Base-by-base conservation (phyloP, 1,140 invertebrate genomes). In the Eubasilissa regina region DNA sequence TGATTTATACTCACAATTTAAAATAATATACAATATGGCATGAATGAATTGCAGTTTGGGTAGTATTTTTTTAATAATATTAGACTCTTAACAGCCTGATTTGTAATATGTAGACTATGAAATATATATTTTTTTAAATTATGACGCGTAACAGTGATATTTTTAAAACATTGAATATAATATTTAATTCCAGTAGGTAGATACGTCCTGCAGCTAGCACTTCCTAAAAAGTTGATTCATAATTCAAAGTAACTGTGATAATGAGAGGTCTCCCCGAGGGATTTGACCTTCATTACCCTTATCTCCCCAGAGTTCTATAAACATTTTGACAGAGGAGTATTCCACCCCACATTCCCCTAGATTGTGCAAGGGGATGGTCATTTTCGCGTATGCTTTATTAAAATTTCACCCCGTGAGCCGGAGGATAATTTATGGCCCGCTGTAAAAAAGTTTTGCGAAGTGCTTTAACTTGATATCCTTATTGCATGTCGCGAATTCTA, bases 281-380 rank as follows among this genome's bases (percentile, higher is more conserved):
- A 68, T 74, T 80, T 80, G 79, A 80, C 81, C 81, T 83, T 83
- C 79, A 83, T 80, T 83, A 83, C 81, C 76, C 81, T 77, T 83
- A 83, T 83, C 79, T 83, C 81, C 81, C 81, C 62, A 80, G 81
- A 83, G 81, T 62, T 79, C 72, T 77, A 83, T 83, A 83, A 83
- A 78, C 81, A 83, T 83, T 82, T 83, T 80, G 81, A 82, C 81
- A 83, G 81, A 58, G 78, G 70, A 77, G 43, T 44, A 48, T 15
- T n/a, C 13, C 25, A n/a, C 66, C 66, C 66, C 45, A 12, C 48
- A 17, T 8, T 55, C 70, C 51, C 13, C 25, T 64, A 64, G 73
- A 44, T 48, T 60, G 19, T 43, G 73, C 15, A 43, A 62, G 55
- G 47, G 55, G 15, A 48, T 60, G 81, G 78, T 80, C 81, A 80